A percentile compares a stretch with the other conserved stretches of the same genome.
Conservation (phyloP, 2,797 vertebrate genomes). For the Premnoplex brunnescens region DNA sequence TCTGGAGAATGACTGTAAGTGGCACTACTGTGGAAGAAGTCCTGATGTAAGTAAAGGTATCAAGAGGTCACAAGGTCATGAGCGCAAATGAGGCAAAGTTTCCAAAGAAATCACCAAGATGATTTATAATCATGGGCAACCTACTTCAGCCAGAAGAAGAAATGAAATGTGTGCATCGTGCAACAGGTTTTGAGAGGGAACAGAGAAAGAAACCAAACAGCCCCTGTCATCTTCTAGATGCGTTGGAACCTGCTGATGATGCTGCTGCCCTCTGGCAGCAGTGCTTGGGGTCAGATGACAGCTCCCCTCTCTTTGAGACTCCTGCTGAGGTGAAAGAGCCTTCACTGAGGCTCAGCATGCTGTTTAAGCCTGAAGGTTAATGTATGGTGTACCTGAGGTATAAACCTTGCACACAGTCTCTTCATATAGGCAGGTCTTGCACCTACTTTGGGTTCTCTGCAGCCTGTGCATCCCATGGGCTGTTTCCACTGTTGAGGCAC, state of each 20-base stretch:
- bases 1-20: conserved; percentile 61
- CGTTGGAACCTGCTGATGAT: background rate
- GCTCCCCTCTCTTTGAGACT: background rate
- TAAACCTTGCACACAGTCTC: background rate
- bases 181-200: conserved; percentile 61
- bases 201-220: conserved; percentile 48
- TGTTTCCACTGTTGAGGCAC: background rate
- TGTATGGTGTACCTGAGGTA: background rate
- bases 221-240: conserved; percentile 21
- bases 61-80: conserved; percentile 49
- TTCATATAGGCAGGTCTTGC: background rate
- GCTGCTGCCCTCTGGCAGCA: background rate
- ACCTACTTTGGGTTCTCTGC: background rate
- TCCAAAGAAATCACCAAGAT: conserved; percentile 71
- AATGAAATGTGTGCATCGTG: conserved; percentile 46
- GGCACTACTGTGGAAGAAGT: conserved; percentile 40
- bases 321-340: background rate
- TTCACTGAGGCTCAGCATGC: background rate
- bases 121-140: conserved; percentile 66
- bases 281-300: background rate
- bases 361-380: background rate
- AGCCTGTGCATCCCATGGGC: background rate
- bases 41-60: conserved; percentile 73
- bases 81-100: conserved; percentile 70
- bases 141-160: conserved; percentile 63